Percentiles rank a stretch among this genome's conserved stretches.
Conservation (phyloP, 1,140 invertebrate genomes). For the Lepidurus arcticus region DNA sequence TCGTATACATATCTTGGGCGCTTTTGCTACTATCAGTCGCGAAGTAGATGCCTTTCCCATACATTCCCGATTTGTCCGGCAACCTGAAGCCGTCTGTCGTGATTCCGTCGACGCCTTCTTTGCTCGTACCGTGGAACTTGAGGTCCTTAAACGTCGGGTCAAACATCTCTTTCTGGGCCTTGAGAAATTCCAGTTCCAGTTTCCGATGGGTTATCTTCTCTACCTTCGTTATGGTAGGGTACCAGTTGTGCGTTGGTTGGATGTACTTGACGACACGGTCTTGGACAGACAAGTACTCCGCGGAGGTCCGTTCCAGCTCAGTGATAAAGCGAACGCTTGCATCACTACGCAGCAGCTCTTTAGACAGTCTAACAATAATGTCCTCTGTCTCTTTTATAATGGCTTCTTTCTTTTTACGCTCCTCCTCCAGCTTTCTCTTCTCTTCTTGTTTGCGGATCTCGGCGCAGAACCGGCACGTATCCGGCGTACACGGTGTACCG, state of each 20-base stretch:
- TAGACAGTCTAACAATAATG: neutral
- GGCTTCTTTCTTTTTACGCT: conserved; percentile 2
- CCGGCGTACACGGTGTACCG: neutral
- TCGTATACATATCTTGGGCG: conserved; percentile 32
- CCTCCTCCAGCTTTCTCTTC: conserved; percentile 7
- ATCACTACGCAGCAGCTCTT: neutral
- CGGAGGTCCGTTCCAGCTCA: conserved; percentile 1
- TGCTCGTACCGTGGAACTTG: conserved; percentile 32
- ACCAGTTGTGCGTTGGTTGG: conserved; percentile 31
- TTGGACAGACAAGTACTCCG: conserved; percentile 29
- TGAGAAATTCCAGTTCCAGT: conserved; percentile 10
- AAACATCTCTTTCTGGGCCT: conserved; percentile 7
- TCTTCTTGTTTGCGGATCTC: neutral
- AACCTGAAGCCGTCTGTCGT: conserved; percentile 29
- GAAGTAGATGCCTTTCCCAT: conserved; percentile 30
- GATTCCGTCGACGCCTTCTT: conserved; percentile 31
- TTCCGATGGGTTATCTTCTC: conserved; percentile 19
- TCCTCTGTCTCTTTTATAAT: neutral
- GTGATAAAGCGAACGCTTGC: neutral
- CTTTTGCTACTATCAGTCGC: conserved; percentile 33
- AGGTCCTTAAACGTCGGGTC: conserved; percentile 12
- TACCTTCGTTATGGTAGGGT: conserved; percentile 22
- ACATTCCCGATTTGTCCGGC: conserved; percentile 27
- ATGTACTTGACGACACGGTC: conserved; percentile 32
- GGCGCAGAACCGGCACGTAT: neutral